Conservation (phyloP, 2,113 vertebrate genomes). For the Rhea pennata region DNA sequence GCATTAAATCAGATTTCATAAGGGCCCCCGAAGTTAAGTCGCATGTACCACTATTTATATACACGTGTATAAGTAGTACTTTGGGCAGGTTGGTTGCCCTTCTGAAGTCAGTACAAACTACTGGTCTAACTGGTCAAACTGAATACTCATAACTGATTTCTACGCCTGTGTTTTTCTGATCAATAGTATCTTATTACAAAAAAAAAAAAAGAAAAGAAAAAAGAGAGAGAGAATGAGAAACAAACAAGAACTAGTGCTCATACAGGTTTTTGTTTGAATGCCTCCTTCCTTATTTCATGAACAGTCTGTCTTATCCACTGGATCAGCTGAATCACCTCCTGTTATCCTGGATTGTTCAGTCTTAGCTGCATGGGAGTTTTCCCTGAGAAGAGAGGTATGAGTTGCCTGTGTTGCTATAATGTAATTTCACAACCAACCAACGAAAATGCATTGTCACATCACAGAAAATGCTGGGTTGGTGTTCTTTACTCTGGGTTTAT, state of each 20-base stretch:
- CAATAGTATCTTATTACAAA: neutral
- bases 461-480: neutral
- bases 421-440: neutral
- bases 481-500: neutral
- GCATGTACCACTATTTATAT: neutral
- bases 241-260: neutral
- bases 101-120: neutral
- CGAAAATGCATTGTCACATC: neutral
- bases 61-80: neutral
- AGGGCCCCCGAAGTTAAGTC: neutral
- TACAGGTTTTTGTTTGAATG: neutral
- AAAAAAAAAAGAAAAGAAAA: too few species aligned
- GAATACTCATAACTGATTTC: neutral
- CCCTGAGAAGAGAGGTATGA: neutral
- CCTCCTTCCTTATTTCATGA: neutral
- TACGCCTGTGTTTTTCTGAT: neutral
- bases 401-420: neutral
- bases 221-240: neutral
- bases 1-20: neutral
- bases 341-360: neutral
- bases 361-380: neutral
- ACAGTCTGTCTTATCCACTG: neutral
- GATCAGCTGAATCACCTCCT: neutral
- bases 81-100: neutral
- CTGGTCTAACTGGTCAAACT: neutral